Evolutionary conservation across 2,113 vertebrate species (phyloP).

Genomic region (Pholis gunnellus): DNA sequence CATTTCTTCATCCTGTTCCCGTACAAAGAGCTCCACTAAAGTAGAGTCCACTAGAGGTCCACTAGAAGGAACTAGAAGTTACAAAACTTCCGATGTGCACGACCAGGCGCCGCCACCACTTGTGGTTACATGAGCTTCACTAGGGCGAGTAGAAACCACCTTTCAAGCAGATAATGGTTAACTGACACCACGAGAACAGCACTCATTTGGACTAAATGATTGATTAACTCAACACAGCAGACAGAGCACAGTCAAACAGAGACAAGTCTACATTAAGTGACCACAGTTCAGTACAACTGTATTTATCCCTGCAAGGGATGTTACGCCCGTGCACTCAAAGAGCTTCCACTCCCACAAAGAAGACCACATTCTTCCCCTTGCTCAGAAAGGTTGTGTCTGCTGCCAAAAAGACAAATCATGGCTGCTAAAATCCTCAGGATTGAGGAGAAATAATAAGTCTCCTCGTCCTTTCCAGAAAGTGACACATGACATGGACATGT

Average conservation of each 20-base stretch:
- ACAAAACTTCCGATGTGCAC: too few species aligned
- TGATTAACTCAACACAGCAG: not conserved
- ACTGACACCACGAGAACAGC: not conserved
- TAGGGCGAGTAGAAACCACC: too few species aligned
- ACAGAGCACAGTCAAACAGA: not conserved
- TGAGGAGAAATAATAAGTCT: not conserved
- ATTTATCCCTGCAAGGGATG: too few species aligned
- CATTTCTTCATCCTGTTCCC: not conserved
- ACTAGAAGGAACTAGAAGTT: not conserved
- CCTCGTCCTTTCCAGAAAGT: slow-evolving; percentile 87
- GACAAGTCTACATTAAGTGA: too few species aligned
- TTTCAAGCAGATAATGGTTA: not conserved
- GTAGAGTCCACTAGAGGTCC: too few species aligned
- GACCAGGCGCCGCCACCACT: too few species aligned
- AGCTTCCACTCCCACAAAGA: not conserved
- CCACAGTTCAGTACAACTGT: too few species aligned
- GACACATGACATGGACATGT: slow-evolving; percentile 99
- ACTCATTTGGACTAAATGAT: not conserved
- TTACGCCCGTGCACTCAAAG: too few species aligned
- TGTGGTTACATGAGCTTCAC: too few species aligned
- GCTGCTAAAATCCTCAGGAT: not conserved
- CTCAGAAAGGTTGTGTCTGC: slow-evolving; percentile 83
- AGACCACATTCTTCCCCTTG: not conserved
- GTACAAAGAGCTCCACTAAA: not conserved
- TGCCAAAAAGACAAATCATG: not conserved